Conservation (phyloP, 1,140 invertebrate species). For the Colletes gigas region DNA sequence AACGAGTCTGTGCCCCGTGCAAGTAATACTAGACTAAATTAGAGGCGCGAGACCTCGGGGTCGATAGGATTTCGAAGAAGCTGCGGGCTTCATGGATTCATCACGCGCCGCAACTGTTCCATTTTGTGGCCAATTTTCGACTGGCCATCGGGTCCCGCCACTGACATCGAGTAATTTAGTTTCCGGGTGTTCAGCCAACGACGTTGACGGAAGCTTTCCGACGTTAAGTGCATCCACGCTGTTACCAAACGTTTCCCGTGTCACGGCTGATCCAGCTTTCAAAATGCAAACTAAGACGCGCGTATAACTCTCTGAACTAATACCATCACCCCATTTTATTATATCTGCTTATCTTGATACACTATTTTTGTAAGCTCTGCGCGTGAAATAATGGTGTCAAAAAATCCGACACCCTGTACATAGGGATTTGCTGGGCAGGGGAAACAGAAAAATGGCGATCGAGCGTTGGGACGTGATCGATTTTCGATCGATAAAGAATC, state of each 20-base stretch:
- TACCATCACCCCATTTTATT: no score
- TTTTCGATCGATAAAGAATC: background rate
- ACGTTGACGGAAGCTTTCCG: background rate
- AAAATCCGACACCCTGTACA: no score
- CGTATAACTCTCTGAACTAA: no score
- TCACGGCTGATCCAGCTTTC: no score
- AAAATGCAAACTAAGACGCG: no score
- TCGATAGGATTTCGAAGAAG: background rate
- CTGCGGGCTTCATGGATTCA: background rate
- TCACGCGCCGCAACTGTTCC: background rate
- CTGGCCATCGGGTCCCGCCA: background rate
- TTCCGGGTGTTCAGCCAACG: background rate
- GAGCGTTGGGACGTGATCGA: slow-evolving; percentile 26
- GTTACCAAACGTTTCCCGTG: no score
- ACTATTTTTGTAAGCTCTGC: no score
- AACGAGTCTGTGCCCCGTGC: background rate
- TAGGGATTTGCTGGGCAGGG: slow-evolving; percentile 6
- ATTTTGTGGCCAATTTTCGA: background rate
- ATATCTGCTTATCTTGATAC: no score
- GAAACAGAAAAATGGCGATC: background rate
- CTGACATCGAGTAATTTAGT: background rate
- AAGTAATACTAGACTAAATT: slow-evolving; percentile 22
- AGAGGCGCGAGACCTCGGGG: background rate
- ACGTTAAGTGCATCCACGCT: no score
- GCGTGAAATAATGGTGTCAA: no score